Conservation (phyloP, 1,140 invertebrate species). For the Nasonia longicornis region DNA sequence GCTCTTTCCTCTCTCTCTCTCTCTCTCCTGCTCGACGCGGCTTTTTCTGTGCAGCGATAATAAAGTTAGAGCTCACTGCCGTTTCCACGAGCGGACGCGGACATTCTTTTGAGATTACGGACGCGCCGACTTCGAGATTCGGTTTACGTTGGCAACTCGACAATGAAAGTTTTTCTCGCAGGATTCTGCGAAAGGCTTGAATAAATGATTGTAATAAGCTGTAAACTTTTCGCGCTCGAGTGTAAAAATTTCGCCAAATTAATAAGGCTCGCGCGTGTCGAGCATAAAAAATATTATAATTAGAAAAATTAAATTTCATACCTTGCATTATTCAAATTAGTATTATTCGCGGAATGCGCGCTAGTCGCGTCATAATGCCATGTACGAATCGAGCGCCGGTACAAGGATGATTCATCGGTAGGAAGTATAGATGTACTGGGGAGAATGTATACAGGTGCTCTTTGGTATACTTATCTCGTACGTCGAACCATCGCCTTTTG, state of each 20-base stretch:
- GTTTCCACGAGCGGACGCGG: neutral
- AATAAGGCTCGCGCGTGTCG: neutral
- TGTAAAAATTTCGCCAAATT: too few relatives aligned
- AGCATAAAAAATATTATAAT: neutral
- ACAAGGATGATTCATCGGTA: constrained; percentile 27
- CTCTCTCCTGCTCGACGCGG: neutral
- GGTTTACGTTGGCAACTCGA: neutral
- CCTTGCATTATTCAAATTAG: constrained; percentile 18
- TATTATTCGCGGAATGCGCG: neutral
- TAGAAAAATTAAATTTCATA: constrained; percentile 29
- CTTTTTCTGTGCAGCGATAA: constrained; percentile 2
- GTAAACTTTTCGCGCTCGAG: neutral
- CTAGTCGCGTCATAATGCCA: neutral
- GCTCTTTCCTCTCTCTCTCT: neutral
- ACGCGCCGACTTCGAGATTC: neutral
- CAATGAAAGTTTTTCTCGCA: neutral
- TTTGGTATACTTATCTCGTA: neutral
- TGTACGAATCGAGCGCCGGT: neutral
- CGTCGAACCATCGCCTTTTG: neutral
- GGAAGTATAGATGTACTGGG: neutral
- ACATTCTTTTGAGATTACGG: constrained; percentile 8
- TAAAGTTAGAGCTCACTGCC: constrained; percentile 1
- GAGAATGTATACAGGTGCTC: constrained; percentile 1
- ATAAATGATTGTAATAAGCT: neutral
- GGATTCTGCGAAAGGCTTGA: neutral